These are phyloP conservation scores for Zaprionus vittiger DNA, from an alignment of 1,140 invertebrate species.

Conservation along the genomic window DNA sequence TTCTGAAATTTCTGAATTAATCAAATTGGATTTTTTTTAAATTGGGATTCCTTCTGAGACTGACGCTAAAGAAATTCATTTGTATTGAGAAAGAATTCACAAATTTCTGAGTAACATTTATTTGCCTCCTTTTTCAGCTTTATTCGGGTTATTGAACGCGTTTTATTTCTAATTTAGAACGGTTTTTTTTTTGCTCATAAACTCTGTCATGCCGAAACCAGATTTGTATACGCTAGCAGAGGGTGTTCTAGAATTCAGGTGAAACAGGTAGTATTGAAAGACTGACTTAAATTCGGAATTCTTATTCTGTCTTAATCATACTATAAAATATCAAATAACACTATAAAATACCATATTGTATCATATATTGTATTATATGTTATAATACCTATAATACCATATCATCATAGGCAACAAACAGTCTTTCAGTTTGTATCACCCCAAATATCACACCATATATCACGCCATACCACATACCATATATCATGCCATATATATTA, in stretches of 20 bases:
- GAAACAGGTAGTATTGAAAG: not conserved
- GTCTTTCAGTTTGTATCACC: no score
- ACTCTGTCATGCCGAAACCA: slow-evolving; percentile 1
- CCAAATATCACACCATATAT: no score
- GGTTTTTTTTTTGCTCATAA: slow-evolving; percentile 8
- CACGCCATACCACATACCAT: no score
- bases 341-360: no score
- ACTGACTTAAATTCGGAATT: not conserved
- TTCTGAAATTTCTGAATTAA: not conserved
- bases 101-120: not conserved
- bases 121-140: slow-evolving; percentile 9
- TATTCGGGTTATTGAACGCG: slow-evolving; percentile 18
- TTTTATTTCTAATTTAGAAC: slow-evolving; percentile 13
- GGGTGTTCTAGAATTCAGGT: not conserved
- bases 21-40: not conserved
- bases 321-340: no score
- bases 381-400: no score
- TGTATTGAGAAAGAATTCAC: not conserved
- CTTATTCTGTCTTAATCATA: no score
- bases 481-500: no score
- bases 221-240: not conserved
- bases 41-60: not conserved
- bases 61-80: not conserved
- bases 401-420: no score
- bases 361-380: no score